Evolutionary conservation across 2,113 vertebrate species (phyloP).

Genomic region (Phycodurus eques): DNA sequence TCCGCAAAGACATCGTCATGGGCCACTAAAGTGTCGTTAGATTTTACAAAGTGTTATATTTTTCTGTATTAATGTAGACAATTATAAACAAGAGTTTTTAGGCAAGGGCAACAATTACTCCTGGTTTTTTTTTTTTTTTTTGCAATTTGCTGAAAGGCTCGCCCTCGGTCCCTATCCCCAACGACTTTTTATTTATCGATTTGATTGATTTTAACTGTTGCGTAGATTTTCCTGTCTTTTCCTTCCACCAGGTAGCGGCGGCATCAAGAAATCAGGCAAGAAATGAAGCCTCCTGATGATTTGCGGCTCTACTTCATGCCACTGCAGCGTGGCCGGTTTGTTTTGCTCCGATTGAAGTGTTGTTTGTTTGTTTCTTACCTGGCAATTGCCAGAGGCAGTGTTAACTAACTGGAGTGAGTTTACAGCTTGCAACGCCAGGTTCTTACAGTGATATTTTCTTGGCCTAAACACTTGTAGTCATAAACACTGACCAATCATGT

Average conservation of each 20-base stretch:
- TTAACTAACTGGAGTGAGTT: not conserved
- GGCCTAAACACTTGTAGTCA: not conserved
- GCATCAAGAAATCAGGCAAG: constrained; percentile 97
- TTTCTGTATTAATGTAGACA: no score
- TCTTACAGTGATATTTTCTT: constrained; percentile 11
- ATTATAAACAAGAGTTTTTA: no score
- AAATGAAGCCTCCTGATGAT: constrained; percentile 68
- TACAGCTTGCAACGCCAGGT: not conserved
- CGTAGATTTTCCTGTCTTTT: not conserved
- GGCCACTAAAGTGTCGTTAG: no score
- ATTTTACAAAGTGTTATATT: no score
- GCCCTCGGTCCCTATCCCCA: no score
- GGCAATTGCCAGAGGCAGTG: not conserved
- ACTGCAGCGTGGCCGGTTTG: constrained; percentile 10
- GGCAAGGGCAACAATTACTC: no score
- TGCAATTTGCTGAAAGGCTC: no score
- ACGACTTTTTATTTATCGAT: no score
- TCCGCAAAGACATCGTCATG: no score
- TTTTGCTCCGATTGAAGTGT: constrained; percentile 1
- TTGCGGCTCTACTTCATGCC: not conserved
- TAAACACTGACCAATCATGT: not conserved
- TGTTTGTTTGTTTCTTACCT: not conserved
- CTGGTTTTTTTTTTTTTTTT: no score
- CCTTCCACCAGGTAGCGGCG: constrained; percentile 75
- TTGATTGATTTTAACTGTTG: no score